Evolutionary conservation across 2,888 invertebrate genomes (phyloP).

Genomic region (Lithophane socia): DNA sequence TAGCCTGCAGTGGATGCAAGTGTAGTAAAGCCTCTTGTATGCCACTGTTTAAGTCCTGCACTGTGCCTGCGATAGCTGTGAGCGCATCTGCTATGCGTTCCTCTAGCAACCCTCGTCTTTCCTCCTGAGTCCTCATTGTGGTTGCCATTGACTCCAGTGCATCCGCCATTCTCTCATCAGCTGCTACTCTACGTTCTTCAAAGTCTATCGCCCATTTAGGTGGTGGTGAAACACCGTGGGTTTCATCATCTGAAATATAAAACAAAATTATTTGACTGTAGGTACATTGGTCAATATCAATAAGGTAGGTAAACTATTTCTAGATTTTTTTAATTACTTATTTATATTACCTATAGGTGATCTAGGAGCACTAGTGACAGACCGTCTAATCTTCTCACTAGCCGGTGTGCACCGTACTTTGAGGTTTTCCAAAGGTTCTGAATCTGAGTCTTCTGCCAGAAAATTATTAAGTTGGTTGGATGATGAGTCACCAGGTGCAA

Average conservation of each 20-base stretch:
- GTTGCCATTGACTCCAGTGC: constrained; percentile 81
- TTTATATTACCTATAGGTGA: constrained; percentile 52
- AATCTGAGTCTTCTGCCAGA: constrained; percentile 79
- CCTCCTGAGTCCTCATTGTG: constrained; percentile 79
- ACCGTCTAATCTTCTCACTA: constrained; percentile 53
- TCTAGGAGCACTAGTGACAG: constrained; percentile 46
- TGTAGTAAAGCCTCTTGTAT: constrained; percentile 80
- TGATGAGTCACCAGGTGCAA: constrained; percentile 66
- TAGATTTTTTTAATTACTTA: no score
- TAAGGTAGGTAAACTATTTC: neutral
- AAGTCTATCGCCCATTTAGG: constrained; percentile 84
- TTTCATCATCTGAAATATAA: constrained; percentile 74
- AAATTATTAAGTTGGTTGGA: constrained; percentile 76
- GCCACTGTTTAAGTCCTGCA: constrained; percentile 82
- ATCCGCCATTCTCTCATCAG: constrained; percentile 83
- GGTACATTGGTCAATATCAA: neutral
- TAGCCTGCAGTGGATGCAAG: constrained; percentile 71
- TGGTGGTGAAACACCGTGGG: constrained; percentile 74
- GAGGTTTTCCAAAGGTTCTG: constrained; percentile 76
- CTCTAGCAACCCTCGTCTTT: constrained; percentile 77
- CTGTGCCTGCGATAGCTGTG: constrained; percentile 78
- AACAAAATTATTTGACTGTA: neutral
- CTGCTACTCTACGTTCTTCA: constrained; percentile 83
- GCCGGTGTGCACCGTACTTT: constrained; percentile 65
- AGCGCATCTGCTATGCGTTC: constrained; percentile 80